Percentiles rank a stretch among this genome's conserved stretches.
Evolutionary conservation across 2,888 invertebrate species (phyloP).

Genomic region (Boloria euphrosyne): DNA sequence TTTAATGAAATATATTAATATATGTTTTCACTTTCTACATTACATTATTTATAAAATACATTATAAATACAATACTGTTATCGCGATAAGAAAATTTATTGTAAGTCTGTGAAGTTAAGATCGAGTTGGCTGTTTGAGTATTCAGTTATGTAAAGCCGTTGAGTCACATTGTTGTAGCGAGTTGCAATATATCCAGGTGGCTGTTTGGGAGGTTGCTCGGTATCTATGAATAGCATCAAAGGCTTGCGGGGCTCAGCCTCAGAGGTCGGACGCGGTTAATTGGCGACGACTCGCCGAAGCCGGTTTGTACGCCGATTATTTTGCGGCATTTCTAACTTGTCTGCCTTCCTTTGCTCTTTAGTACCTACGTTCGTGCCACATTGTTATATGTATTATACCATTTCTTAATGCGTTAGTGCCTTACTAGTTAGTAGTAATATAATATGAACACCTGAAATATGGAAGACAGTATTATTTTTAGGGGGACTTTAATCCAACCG

Average conservation of each 20-base stretch:
- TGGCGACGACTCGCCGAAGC: conserved; percentile 67
- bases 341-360: conserved; percentile 39
- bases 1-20: too few relatives aligned
- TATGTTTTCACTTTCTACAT: not conserved
- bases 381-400: not conserved
- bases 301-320: conserved; percentile 72
- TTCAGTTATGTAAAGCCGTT: conserved; percentile 41
- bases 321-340: conserved; percentile 66
- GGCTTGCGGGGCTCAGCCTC: conserved; percentile 51
- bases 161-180: conserved; percentile 38
- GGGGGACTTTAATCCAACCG: conserved; percentile 47
- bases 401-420: not conserved
- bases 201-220: conserved; percentile 41
- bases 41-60: not conserved
- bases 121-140: conserved; percentile 30
- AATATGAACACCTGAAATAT: not conserved
- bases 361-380: conserved; percentile 2
- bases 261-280: conserved; percentile 78
- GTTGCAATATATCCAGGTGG: conserved; percentile 42
- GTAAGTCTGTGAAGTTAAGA: conserved; percentile 20
- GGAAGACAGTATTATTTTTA: conserved; percentile 17
- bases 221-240: conserved; percentile 63
- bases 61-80: not conserved
- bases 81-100: conserved; percentile 15
- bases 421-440: not conserved